phyloP scores from a whole-genome alignment of 2,113 vertebrate species.

The Gambusia holbrooki region DNA sequence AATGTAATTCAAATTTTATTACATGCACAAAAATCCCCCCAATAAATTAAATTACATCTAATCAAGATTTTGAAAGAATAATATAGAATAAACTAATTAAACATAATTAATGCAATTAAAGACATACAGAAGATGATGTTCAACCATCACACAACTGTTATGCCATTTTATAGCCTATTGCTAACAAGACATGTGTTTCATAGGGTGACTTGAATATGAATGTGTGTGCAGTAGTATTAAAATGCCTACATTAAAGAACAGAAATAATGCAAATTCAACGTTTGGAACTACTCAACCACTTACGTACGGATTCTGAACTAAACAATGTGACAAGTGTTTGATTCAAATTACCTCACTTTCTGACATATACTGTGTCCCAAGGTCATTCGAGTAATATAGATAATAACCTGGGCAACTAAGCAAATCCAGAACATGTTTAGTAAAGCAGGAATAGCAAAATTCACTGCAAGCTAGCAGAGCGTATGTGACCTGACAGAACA shows the following conservation, averaged over 20 bases:
- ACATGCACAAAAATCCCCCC: slow-evolving; percentile 72
- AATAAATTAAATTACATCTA: slow-evolving; percentile 36
- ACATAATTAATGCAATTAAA: background rate
- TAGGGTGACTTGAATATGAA: too few relatives aligned
- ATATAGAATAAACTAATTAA: background rate
- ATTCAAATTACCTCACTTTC: slow-evolving; percentile 30
- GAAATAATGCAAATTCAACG: slow-evolving; percentile 40
- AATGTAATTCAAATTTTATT: slow-evolving; percentile 73
- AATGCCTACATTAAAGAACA: slow-evolving; percentile 8
- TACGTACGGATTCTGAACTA: background rate
- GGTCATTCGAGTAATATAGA: slow-evolving; percentile 28
- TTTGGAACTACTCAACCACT: too few relatives aligned
- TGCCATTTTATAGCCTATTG: slow-evolving; percentile 10
- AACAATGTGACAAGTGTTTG: slow-evolving; percentile 35
- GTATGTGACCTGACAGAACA: slow-evolving; percentile 8
- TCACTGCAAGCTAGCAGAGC: slow-evolving; percentile 9
- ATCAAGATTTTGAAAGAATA: slow-evolving; percentile 27
- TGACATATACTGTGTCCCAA: background rate
- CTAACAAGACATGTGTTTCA: background rate
- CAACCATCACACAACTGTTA: background rate
- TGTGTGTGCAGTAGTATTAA: slow-evolving; percentile 6
- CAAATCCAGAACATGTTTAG: slow-evolving; percentile 16
- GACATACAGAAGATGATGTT: background rate
- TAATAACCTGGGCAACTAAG: slow-evolving; percentile 6
- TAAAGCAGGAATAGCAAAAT: slow-evolving; percentile 6